Evolutionary conservation across 1,140 invertebrate genomes (phyloP).

Genomic region (Papilio polyxenes): DNA sequence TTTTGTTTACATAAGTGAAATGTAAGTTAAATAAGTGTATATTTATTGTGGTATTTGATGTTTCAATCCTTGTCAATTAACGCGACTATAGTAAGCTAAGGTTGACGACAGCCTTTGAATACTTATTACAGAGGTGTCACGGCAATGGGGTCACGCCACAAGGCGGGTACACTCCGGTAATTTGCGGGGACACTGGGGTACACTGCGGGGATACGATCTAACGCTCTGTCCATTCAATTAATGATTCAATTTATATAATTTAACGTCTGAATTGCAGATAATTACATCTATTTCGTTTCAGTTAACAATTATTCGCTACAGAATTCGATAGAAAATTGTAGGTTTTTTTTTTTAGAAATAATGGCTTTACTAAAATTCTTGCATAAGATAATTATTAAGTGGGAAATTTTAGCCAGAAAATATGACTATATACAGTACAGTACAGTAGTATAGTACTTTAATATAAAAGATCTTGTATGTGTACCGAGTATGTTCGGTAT

Average conservation of each 20-base stretch:
- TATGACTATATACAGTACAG: no score
- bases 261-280: constrained; percentile 18
- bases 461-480: not conserved
- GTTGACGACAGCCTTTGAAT: constrained; percentile 12
- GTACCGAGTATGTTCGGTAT: not conserved
- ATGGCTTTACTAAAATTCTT: no score
- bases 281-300: not conserved
- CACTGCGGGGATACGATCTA: not conserved
- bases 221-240: constrained; percentile 18
- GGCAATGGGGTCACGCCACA: not conserved
- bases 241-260: constrained; percentile 25
- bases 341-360: not conserved
- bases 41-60: not conserved
- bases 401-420: no score
- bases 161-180: not conserved
- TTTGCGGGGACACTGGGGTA: not conserved
- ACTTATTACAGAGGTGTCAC: not conserved
- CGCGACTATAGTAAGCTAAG: not conserved
- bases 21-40: not conserved
- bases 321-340: not conserved
- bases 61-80: constrained; percentile 14
- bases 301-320: not conserved
- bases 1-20: not conserved
- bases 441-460: no score
- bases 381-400: no score